phyloP scores from a whole-genome alignment of 2,888 invertebrate species.

The Amblyjoppa proteus region DNA sequence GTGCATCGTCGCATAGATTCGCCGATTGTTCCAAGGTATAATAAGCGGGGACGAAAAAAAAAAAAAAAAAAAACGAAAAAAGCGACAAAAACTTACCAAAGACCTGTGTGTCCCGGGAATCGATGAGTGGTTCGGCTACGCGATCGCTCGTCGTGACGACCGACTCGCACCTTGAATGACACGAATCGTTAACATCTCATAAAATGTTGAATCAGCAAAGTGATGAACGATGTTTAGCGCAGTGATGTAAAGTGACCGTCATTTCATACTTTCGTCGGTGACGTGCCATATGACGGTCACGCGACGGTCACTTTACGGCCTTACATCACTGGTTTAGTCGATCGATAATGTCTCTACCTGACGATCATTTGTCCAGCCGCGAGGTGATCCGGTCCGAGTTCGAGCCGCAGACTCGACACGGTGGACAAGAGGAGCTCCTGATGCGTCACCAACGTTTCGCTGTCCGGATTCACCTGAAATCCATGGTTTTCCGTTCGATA shows the following conservation, averaged over 20 bases:
- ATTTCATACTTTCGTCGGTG: not conserved
- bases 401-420: conserved; percentile 83
- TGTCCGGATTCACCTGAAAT: conserved; percentile 82
- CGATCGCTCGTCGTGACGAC: conserved; percentile 75
- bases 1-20: not conserved
- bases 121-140: conserved; percentile 71
- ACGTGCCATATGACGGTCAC: not conserved
- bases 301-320: not conserved
- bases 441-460: conserved; percentile 79
- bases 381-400: conserved; percentile 83
- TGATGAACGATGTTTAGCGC: not conserved
- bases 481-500: not conserved
- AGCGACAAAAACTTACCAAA: conserved; percentile 77
- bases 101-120: conserved; percentile 77
- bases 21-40: not conserved
- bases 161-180: conserved; percentile 79
- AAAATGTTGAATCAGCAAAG: not conserved
- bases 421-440: conserved; percentile 84
- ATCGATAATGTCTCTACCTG: conserved; percentile 76
- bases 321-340: not conserved
- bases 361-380: conserved; percentile 81
- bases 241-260: too few species aligned
- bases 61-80: not conserved
- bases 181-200: not conserved
- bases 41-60: not conserved